Percentiles rank a stretch among this genome's conserved stretches.
These are phyloP conservation scores for Cyanistes caeruleus DNA, from an alignment of 2,113 vertebrate genomes.

Conservation along the genomic window DNA sequence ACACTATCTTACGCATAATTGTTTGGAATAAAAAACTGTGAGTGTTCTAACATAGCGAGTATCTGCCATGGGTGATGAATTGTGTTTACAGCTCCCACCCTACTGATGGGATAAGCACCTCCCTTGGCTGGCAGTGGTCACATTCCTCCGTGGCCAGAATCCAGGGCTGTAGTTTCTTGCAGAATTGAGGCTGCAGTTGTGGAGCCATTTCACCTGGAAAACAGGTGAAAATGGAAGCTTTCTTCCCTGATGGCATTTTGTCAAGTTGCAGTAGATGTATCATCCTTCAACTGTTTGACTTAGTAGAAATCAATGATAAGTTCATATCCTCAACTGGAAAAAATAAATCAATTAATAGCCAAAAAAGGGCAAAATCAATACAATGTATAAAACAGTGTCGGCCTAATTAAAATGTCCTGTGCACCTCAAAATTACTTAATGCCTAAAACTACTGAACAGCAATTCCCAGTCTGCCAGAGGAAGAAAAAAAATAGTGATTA, in stretches of 20 bases:
- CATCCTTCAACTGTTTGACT: not conserved
- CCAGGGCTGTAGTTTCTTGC: not conserved
- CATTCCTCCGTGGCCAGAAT: not conserved
- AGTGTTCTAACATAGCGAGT: not conserved
- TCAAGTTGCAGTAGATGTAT: not conserved
- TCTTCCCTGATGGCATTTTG: not conserved
- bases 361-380: not conserved
- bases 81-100: not conserved
- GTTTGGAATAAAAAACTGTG: not conserved
- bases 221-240: not conserved
- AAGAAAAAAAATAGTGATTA: not conserved
- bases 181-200: not conserved
- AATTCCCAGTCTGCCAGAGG: not conserved
- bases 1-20: not conserved
- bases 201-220: not conserved
- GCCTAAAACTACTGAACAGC: not conserved
- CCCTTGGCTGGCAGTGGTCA: not conserved
- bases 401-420: conserved; percentile 8
- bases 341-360: conserved; percentile 4
- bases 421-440: not conserved
- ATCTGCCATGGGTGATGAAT: not conserved
- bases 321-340: not conserved
- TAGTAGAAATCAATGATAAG: conserved; percentile 15
- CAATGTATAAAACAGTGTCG: not conserved
- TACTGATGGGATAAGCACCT: not conserved